Conservation (phyloP, 2,113 vertebrate genomes). For the Oncorhynchus keta region DNA sequence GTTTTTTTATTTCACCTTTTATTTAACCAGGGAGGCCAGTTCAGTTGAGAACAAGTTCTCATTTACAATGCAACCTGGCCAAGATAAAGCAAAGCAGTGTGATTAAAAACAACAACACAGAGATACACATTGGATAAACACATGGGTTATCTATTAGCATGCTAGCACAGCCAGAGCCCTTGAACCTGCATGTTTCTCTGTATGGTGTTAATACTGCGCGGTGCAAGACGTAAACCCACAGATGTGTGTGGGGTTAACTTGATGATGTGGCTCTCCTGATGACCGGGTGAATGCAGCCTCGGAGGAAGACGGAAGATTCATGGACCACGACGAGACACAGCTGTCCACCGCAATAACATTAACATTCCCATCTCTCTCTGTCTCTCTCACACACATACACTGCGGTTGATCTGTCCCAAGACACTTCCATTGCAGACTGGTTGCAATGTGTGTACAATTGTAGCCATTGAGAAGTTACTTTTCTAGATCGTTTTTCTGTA, state of each 20-base stretch:
- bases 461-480: too few relatives aligned
- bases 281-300: constrained; percentile 40
- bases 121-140: too few relatives aligned
- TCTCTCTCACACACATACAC: not conserved
- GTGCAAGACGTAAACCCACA: constrained; percentile 44
- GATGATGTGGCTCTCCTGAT: constrained; percentile 41
- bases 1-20: too few relatives aligned
- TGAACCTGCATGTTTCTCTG: constrained; percentile 11
- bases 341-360: constrained; percentile 28
- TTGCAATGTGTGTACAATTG: not conserved
- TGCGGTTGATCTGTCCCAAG: constrained; percentile 32
- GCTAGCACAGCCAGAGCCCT: not conserved
- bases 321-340: constrained; percentile 33
- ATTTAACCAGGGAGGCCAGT: too few relatives aligned
- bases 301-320: constrained; percentile 1
- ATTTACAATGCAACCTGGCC: too few relatives aligned
- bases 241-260: constrained; percentile 36
- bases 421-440: constrained; percentile 14
- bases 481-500: too few relatives aligned
- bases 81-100: too few relatives aligned
- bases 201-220: constrained; percentile 18
- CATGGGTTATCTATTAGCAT: not conserved
- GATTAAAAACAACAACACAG: too few relatives aligned
- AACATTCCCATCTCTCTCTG: not conserved
- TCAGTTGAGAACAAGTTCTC: too few relatives aligned